Percentiles rank a stretch among this genome's conserved stretches.
Conservation (phyloP, 2,113 vertebrate species). For the Gadus chalcogrammus region DNA sequence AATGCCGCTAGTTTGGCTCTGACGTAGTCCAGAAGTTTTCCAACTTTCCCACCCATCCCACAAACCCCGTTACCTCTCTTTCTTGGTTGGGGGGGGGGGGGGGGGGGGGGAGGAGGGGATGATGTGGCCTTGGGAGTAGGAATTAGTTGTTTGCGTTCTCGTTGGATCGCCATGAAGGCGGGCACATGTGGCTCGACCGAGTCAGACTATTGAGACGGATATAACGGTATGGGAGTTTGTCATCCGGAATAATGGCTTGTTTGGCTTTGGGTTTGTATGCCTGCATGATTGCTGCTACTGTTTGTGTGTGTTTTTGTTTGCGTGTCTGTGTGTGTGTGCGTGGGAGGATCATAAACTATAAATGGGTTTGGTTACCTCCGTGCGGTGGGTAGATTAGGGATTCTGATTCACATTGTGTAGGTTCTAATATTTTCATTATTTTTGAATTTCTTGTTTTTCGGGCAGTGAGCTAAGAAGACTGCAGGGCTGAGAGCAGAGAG, state of each 20-base stretch:
- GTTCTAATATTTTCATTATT: no score
- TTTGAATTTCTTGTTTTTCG: no score
- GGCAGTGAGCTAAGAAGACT: no score
- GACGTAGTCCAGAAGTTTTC: neutral
- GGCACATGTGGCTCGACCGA: neutral
- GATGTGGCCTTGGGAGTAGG: conserved; percentile 1
- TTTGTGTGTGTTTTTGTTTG: neutral
- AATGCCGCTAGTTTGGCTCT: conserved; percentile 18
- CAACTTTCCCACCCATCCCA: neutral
- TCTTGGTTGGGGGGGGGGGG: no score
- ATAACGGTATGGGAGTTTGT: neutral
- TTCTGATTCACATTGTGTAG: no score
- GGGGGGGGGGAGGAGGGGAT: no score
- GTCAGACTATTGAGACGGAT: neutral
- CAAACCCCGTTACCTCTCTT: no score
- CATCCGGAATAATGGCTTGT: neutral
- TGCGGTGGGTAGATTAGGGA: no score
- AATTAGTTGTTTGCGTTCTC: conserved; percentile 28
- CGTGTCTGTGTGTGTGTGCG: neutral
- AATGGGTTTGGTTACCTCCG: no score
- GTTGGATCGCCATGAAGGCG: conserved; percentile 26
- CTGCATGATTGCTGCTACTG: neutral
- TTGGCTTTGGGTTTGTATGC: neutral
- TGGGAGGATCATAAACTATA: no score
- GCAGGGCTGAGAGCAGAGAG: no score